These are phyloP conservation scores for Baccha elongata DNA, from an alignment of 2,888 invertebrate species.

Conservation along the genomic window DNA sequence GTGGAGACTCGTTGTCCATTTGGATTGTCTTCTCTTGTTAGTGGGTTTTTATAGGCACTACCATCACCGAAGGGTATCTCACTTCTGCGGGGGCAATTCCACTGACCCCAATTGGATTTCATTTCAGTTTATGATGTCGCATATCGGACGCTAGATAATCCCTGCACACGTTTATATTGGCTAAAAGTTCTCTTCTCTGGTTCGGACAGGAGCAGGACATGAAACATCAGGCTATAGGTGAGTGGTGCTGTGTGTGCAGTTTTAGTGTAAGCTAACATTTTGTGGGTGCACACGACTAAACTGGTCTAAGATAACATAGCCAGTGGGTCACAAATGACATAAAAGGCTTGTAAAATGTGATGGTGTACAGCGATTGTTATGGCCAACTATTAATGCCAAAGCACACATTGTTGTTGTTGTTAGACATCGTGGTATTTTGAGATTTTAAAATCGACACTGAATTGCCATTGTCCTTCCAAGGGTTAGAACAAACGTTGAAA, in stretches of 20 bases:
- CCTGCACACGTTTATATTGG: slow-evolving; percentile 52
- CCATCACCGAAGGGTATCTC: not conserved
- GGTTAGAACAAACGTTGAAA: not conserved
- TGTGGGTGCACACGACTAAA: slow-evolving; percentile 38
- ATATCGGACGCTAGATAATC: slow-evolving; percentile 69
- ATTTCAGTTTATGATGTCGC: slow-evolving; percentile 71
- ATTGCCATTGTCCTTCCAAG: not conserved
- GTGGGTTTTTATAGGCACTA: slow-evolving; percentile 11
- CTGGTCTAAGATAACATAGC: not conserved
- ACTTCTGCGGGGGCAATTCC: slow-evolving; percentile 43
- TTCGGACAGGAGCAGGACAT: slow-evolving; percentile 23
- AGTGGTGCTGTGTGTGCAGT: slow-evolving; percentile 27
- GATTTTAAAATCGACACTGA: slow-evolving; percentile 63
- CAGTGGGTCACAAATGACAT: slow-evolving; percentile 48
- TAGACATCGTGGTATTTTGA: slow-evolving; percentile 54
- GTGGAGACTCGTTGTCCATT: slow-evolving; percentile 44
- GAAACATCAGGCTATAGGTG: slow-evolving; percentile 32
- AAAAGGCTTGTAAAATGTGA: slow-evolving; percentile 64
- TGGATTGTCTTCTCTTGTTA: slow-evolving; percentile 65
- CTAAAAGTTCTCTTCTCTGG: slow-evolving; percentile 15
- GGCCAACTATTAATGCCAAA: slow-evolving; percentile 38
- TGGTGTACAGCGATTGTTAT: slow-evolving; percentile 56
- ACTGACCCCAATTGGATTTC: slow-evolving; percentile 72
- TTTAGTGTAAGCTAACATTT: slow-evolving; percentile 54
- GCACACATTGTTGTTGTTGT: slow-evolving; percentile 50